Evolutionary conservation across 2,113 vertebrate species (phyloP), one percentile per base, ranked within the genome.

Genomic region (Tragelaphus scriptus): DNA sequence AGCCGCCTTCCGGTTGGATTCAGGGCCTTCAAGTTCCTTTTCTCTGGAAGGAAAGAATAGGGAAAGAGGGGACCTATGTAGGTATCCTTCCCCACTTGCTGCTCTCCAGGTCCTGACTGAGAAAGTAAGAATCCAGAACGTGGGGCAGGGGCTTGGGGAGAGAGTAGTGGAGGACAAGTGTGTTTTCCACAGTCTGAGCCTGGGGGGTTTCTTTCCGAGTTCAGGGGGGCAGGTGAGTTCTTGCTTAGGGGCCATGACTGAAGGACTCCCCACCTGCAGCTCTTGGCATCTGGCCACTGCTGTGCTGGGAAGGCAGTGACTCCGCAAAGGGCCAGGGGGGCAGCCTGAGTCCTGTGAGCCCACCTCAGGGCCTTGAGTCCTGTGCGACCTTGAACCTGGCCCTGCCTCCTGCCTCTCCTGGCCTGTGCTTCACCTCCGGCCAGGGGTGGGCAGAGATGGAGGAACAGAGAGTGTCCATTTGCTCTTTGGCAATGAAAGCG

Each of bases 131-230:
- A 10, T 53, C 58, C 47, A 6, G 23, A 44, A 7, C 3, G 23
- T 0, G 15, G 32, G 68, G 19, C 19, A 2, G 12, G 2, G 0
- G 30, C 68, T 40, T 40, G 5, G 47, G 79, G 49, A 19, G 79
- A 21, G 11, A 25, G 12, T 1, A 10, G 13, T 2, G 0, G 19
- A 44, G 80, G 44, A 14, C 40, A n/a, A 2, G 3, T 3, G 0
- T 44, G 2, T 32, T 28, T 68, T 71, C 14, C 0, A 0, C 5
- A 53, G 25, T 28, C 36, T 1, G 36, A 44, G 59, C 68, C 49
- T 9, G 25, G 14, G 16, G 14, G 32, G 2, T 19, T 47, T 84
- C 61, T 92, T 36, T n/a, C 51, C 9, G 26, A 49, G 17, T n/a
- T 19, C 6, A 26, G 6, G 4, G 30, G 30, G 58, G 6, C 9